Percentiles rank a stretch among this genome's conserved stretches.
These are phyloP conservation scores for Drosophila sechellia DNA, from an alignment of 1,140 invertebrate genomes.

Conservation along the genomic window DNA sequence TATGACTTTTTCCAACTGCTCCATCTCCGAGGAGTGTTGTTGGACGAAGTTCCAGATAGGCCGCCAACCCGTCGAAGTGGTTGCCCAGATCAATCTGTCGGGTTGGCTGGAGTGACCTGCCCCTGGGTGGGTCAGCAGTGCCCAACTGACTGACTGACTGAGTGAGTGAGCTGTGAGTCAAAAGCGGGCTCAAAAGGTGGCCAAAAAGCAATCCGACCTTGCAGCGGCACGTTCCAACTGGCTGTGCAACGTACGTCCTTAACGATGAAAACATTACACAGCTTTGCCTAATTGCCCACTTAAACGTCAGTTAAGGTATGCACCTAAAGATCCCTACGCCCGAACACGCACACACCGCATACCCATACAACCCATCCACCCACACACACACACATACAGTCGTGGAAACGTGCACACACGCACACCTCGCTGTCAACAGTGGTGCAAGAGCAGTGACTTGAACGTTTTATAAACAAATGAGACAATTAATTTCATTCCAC, in stretches of 20 bases:
- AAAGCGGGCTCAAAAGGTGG: neutral
- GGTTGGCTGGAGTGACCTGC: no score
- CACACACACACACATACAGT: neutral
- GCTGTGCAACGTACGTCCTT: slow-evolving; percentile 17
- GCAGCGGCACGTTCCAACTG: neutral
- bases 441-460: slow-evolving; percentile 46
- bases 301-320: slow-evolving; percentile 53
- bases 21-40: neutral
- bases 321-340: slow-evolving; percentile 9
- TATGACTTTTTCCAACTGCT: neutral
- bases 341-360: neutral
- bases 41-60: neutral
- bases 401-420: slow-evolving; percentile 6
- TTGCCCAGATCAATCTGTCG: slow-evolving; percentile 10
- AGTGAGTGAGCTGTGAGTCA: neutral
- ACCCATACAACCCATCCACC: neutral
- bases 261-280: slow-evolving; percentile 65
- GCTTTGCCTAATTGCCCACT: slow-evolving; percentile 73
- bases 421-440: slow-evolving; percentile 23
- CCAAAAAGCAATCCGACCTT: neutral
- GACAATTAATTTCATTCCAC: slow-evolving; percentile 79
- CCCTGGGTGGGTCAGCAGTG: neutral
- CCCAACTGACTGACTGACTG: neutral
- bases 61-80: neutral
- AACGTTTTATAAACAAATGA: slow-evolving; percentile 68